These are phyloP conservation scores for Brachionichthys hirsutus DNA, from an alignment of 2,113 vertebrate genomes.

Conservation along the genomic window DNA sequence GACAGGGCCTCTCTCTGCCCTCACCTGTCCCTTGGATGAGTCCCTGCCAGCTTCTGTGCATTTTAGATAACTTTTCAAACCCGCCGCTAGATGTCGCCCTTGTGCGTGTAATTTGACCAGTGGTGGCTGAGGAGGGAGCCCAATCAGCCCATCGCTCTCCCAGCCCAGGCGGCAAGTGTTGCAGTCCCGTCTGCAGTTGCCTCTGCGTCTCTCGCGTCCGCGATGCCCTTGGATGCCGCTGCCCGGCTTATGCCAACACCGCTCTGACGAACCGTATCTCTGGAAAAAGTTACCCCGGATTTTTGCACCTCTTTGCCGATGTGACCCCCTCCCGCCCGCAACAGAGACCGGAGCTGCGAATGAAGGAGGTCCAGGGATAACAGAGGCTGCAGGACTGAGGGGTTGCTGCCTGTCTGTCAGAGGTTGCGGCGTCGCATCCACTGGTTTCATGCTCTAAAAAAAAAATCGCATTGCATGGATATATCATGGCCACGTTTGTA, in stretches of 20 bases:
- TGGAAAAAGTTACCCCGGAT: conserved; percentile 39
- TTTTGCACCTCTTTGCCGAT: conserved; percentile 23
- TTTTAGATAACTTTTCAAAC: neutral
- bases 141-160: conserved; percentile 66
- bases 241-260: conserved; percentile 18
- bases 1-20: no score
- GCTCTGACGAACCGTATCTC: conserved; percentile 27
- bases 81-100: conserved; percentile 57
- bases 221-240: conserved; percentile 75
- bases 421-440: conserved; percentile 51
- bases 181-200: conserved; percentile 72
- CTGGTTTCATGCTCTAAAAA: conserved; percentile 48
- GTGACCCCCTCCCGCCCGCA: conserved; percentile 34
- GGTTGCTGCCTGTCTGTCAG: conserved; percentile 43
- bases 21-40: neutral
- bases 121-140: conserved; percentile 63
- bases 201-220: conserved; percentile 71
- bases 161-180: conserved; percentile 68
- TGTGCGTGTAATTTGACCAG: conserved; percentile 42
- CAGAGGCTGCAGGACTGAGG: conserved; percentile 56
- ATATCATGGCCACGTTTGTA: conserved; percentile 89
- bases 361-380: conserved; percentile 67
- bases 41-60: neutral
- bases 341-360: conserved; percentile 35
- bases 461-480: conserved; percentile 82